Evolutionary conservation across 37 sponge, comb jelly and placozoan genomes (phyloP), one percentile per base, ranked within the genome.

Genomic region (Geodia barretti): DNA sequence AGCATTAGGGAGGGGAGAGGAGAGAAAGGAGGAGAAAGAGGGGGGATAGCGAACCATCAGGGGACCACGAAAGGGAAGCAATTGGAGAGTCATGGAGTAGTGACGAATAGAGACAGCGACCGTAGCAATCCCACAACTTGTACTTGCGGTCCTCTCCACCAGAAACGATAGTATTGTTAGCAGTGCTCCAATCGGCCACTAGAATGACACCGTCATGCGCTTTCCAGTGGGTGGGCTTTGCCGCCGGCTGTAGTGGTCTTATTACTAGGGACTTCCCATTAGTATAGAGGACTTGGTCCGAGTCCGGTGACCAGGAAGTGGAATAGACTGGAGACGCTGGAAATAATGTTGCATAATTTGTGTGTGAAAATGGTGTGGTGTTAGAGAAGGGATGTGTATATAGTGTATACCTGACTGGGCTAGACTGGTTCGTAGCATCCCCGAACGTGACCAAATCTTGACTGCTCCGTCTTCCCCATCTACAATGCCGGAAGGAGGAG

Each of bases 81-180:
- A 98, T 91, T 38, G 98, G 96, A 39, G 91, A 95, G 30, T 97
- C 96, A 63, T 97, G 96, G 58, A 88, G 86, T 17, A 79, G 80
- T 28, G 93, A 91, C 34, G 79, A 70, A 75, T 81, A 92, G 59
- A 97, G 35, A 39, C 54, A 71, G 0, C 96, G 90, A 21, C 98
- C 98, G 79, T 85, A 98, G 64, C 87, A 80, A 72, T 98, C 98
- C 98, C 98, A 98, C 29, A 98, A 91, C 87, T 95, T 98, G 80
- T 95, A 95, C 59, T 87, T 95, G 70, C 95, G 79, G 76, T 95
- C 98, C 71, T 98, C 98, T n/a, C 93, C 94, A 25, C 96, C 98
- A 38, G 98, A 98, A 17, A 98, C 68, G 19, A 98, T 93, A 30
- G 83, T 76, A 41, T 86, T 82, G 79, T 93, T 91, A n/a, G 85